A percentile compares a stretch with the other conserved stretches of the same genome.
These are phyloP conservation scores for Cynodonichthys magdalenae DNA, from an alignment of 2,797 vertebrate genomes.

Conservation along the genomic window DNA sequence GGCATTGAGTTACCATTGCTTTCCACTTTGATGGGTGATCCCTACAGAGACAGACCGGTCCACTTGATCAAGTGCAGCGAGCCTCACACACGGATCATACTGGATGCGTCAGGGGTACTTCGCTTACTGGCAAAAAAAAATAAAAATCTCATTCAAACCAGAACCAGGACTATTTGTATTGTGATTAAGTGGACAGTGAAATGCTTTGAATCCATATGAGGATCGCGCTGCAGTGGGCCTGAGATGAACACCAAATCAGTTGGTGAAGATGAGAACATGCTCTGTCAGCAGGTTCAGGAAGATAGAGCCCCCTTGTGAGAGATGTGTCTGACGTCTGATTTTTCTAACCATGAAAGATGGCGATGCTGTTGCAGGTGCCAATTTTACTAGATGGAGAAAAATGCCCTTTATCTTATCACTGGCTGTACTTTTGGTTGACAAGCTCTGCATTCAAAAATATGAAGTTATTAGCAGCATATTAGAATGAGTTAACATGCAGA, in stretches of 20 bases:
- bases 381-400: conserved; percentile 73
- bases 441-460: conserved; percentile 17
- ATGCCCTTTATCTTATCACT: conserved; percentile 28
- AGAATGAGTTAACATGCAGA: neutral
- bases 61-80: conserved; percentile 78
- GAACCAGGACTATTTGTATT: conserved; percentile 79
- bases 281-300: conserved; percentile 74
- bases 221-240: conserved; percentile 54
- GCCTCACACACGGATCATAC: conserved; percentile 66
- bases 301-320: conserved; percentile 46
- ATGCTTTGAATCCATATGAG: conserved; percentile 68
- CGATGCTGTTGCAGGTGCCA: conserved; percentile 58
- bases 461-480: conserved; percentile 30
- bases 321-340: conserved; percentile 74
- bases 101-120: conserved; percentile 69
- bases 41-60: conserved; percentile 70
- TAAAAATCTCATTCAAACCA: conserved; percentile 67
- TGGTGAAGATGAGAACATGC: conserved; percentile 71
- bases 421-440: conserved; percentile 14
- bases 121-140: conserved; percentile 45
- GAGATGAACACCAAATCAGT: conserved; percentile 62
- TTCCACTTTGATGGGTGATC: conserved; percentile 80
- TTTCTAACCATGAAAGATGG: conserved; percentile 82
- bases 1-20: conserved; percentile 79
- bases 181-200: conserved; percentile 78